A percentile compares a stretch with the other conserved stretches of the same genome.
phyloP scores from a whole-genome alignment of 2,888 invertebrate species.

The Latrodectus elegans region DNA sequence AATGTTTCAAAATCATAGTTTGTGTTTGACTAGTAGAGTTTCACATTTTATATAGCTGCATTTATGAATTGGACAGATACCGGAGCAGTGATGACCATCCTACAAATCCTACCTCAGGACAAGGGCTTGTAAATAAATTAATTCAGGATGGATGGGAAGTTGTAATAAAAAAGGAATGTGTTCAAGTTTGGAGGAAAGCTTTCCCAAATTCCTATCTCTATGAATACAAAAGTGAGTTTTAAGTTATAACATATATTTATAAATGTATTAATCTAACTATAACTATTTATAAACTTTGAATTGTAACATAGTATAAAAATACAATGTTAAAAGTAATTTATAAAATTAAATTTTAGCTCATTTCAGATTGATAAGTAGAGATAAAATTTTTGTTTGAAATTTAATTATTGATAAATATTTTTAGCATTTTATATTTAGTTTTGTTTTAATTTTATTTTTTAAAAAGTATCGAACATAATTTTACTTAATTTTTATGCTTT shows the following conservation, averaged over 20 bases:
- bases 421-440: too few relatives aligned
- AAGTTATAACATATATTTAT: not conserved
- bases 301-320: too few relatives aligned
- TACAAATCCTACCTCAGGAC: slow-evolving; percentile 32
- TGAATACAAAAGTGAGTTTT: slow-evolving; percentile 71
- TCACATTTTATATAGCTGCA: slow-evolving; percentile 56
- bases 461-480: too few relatives aligned
- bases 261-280: too few relatives aligned
- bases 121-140: slow-evolving; percentile 36
- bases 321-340: too few relatives aligned
- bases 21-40: slow-evolving; percentile 25
- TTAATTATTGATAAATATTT: too few relatives aligned
- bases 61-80: slow-evolving; percentile 66
- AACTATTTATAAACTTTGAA: too few relatives aligned
- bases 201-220: slow-evolving; percentile 68
- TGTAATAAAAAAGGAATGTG: slow-evolving; percentile 68
- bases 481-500: too few relatives aligned
- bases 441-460: too few relatives aligned
- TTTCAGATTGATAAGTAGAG: too few relatives aligned
- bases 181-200: slow-evolving; percentile 71
- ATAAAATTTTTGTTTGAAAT: too few relatives aligned
- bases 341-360: too few relatives aligned
- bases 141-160: slow-evolving; percentile 69
- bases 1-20: not conserved
- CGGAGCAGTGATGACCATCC: slow-evolving; percentile 46